Base-by-base conservation (phyloP, 2,797 vertebrate genomes). In the Onychomys arenicola region DNA sequence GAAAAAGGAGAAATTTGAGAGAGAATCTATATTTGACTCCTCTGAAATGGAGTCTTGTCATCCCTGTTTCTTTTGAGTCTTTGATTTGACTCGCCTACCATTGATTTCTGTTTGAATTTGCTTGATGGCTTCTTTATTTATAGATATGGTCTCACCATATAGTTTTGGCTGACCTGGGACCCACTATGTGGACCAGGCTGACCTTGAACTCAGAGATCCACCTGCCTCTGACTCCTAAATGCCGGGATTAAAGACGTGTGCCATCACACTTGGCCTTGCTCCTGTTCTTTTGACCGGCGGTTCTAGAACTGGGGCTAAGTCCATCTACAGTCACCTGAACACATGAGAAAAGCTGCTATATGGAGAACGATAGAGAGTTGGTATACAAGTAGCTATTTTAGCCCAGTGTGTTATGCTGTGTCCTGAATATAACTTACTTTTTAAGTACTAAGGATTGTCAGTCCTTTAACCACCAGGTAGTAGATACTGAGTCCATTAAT, bases 1-100 rank as follows among this genome's bases (percentile, higher is more conserved):
- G 85, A 71, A 57, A 88, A 75, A 94, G 57, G n/a, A 77, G 43
- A 86, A 63, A 92, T 95, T 77, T 93, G 76, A 89, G 71, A 83
- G 34, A 52, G 37, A 29, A 82, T 63, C 0, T 93, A 1, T 80
- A 34, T 75, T 77, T 91, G 76, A 67, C 76, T 75, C 88, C 87
- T 65, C 69, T 77, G 43, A 92, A 83, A 65, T 75, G 19, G 55
- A 40, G 46, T 93, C 34, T 73, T 89, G 59, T 32, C 27, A 49
- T 95, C 43, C n/a, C 29, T 67, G 43, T 43, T 67, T 85, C 27
- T 34, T 67, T 85, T 85, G 61, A 85, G 43, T 85, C 83, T 52
- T 69, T 69, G 83, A 52, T 69, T 85, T 69, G 32, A 69, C 43
- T 69, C 14, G 63, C 6, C 63, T 52, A n/a, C 21, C 21, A 52